Conservation (phyloP, 1,140 invertebrate species). For the Gryllus bimaculatus region DNA sequence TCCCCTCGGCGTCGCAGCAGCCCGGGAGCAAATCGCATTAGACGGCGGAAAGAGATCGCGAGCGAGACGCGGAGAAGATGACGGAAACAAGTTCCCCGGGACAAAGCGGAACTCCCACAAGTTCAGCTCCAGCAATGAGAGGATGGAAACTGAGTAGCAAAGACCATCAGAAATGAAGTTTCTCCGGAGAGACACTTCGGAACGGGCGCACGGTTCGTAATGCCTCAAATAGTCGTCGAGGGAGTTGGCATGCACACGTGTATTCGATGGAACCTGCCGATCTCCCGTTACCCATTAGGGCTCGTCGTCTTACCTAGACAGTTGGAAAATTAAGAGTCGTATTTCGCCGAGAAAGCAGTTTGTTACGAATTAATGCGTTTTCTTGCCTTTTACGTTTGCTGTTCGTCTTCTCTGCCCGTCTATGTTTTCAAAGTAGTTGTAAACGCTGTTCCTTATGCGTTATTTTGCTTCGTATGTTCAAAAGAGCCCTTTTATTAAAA, state of each 20-base stretch:
- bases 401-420: too few species aligned
- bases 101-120: neutral
- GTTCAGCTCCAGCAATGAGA: neutral
- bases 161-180: conserved; percentile 1
- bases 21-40: neutral
- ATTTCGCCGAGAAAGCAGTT: too few species aligned
- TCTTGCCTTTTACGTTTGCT: too few species aligned
- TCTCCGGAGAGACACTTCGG: neutral
- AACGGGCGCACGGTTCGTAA: neutral
- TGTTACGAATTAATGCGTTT: too few species aligned
- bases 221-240: neutral
- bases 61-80: neutral
- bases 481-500: too few species aligned
- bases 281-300: too few species aligned
- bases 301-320: too few species aligned
- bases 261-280: too few species aligned
- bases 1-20: neutral
- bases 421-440: too few species aligned
- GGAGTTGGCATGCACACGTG: neutral
- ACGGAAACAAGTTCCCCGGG: neutral
- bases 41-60: neutral
- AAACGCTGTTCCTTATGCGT: too few species aligned
- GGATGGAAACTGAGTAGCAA: neutral
- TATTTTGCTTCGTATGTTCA: too few species aligned
- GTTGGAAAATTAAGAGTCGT: too few species aligned